Percentiles rank a stretch among this genome's conserved stretches.
These are phyloP conservation scores for Eumerus sabulonum DNA, from an alignment of 2,888 invertebrate species.

Conservation along the genomic window DNA sequence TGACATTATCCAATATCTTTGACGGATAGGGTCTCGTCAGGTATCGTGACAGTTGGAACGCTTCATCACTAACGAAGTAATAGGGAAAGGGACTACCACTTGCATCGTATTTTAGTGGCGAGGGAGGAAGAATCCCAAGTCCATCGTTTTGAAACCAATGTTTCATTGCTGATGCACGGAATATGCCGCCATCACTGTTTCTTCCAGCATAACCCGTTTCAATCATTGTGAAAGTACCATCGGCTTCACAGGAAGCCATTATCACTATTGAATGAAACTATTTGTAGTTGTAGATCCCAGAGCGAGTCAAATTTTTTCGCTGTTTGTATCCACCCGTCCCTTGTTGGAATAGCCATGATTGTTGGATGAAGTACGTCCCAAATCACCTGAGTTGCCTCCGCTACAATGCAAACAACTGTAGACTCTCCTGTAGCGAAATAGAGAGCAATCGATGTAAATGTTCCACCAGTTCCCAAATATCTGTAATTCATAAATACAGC, in stretches of 20 bases:
- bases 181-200: slow-evolving; percentile 1
- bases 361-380: slow-evolving; percentile 15
- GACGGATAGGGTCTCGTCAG: slow-evolving; percentile 15
- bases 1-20: slow-evolving; percentile 11
- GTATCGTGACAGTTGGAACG: slow-evolving; percentile 8
- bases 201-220: slow-evolving; percentile 11
- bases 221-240: slow-evolving; percentile 4
- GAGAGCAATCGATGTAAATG: slow-evolving; percentile 8
- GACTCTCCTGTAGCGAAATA: slow-evolving; percentile 9
- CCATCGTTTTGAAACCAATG: slow-evolving; percentile 11
- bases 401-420: not conserved
- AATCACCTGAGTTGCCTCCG: slow-evolving; percentile 13
- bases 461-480: slow-evolving; percentile 17
- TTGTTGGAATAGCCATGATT: slow-evolving; percentile 7
- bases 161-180: slow-evolving; percentile 2
- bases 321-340: slow-evolving; percentile 4
- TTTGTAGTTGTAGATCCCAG: slow-evolving; percentile 6
- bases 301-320: slow-evolving; percentile 4
- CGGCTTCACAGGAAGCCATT: slow-evolving; percentile 8
- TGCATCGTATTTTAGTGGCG: slow-evolving; percentile 10
- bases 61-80: slow-evolving; percentile 13
- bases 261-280: slow-evolving; percentile 2
- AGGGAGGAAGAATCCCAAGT: not conserved
- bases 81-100: slow-evolving; percentile 16
- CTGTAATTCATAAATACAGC: slow-evolving; percentile 11